phyloP scores from a whole-genome alignment of 2,888 invertebrate species.

The Colostygia pectinataria region DNA sequence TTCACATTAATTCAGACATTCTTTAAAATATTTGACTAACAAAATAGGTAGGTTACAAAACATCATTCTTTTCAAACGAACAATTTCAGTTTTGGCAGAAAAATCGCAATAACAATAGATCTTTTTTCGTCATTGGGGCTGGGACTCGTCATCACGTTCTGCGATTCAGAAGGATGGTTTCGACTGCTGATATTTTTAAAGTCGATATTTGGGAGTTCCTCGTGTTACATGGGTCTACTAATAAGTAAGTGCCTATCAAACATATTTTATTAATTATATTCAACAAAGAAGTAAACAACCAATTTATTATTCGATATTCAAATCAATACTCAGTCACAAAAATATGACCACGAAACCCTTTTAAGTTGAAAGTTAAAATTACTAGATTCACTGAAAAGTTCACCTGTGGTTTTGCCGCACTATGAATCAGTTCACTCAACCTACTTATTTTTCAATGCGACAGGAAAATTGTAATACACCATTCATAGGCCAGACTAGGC shows the following conservation, averaged over 20 bases:
- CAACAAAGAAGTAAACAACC: too few species aligned
- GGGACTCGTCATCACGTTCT: slow-evolving; percentile 57
- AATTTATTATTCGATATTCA: too few species aligned
- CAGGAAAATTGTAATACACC: slow-evolving; percentile 14
- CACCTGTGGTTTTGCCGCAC: slow-evolving; percentile 8
- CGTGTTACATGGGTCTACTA: slow-evolving; percentile 58
- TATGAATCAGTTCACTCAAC: not conserved
- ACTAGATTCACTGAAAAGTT: slow-evolving; percentile 10
- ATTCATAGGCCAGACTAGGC: slow-evolving; percentile 7
- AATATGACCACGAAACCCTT: not conserved
- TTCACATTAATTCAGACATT: too few species aligned
- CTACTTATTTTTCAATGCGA: slow-evolving; percentile 6
- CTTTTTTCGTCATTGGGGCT: slow-evolving; percentile 51
- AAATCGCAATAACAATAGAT: slow-evolving; percentile 50
- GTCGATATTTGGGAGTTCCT: slow-evolving; percentile 61
- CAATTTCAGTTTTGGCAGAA: slow-evolving; percentile 67
- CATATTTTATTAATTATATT: too few species aligned
- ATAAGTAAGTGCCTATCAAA: slow-evolving; percentile 51
- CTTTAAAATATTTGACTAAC: too few species aligned
- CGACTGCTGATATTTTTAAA: slow-evolving; percentile 63
- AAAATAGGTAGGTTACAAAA: too few species aligned
- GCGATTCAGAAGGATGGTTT: slow-evolving; percentile 69
- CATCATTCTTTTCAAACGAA: not conserved
- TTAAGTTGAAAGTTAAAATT: too few species aligned
- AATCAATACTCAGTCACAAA: too few species aligned